Conservation (phyloP, 2,888 invertebrate species). For the Polymixis lichenea region DNA sequence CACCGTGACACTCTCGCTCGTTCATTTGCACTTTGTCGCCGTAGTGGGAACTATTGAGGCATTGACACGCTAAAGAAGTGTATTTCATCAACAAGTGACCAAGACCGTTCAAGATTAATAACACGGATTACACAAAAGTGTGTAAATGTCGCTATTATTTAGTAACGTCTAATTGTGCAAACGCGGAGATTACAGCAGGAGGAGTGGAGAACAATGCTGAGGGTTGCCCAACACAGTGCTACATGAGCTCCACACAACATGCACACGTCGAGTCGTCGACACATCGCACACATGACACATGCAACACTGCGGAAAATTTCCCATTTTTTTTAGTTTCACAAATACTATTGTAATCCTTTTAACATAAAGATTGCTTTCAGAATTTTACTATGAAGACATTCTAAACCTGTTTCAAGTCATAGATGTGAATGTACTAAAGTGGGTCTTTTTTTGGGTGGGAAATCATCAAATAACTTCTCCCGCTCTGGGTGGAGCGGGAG, state of each 20-base stretch:
- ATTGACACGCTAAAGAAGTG: slow-evolving; percentile 1
- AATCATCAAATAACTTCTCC: too few relatives aligned
- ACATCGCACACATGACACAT: background rate
- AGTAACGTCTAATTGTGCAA: slow-evolving; percentile 29
- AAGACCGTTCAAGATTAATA: slow-evolving; percentile 15
- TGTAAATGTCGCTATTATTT: slow-evolving; percentile 12
- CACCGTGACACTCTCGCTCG: background rate
- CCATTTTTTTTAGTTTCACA: background rate
- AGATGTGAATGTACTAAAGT: background rate
- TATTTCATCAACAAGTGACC: background rate
- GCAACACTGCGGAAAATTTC: too few relatives aligned
- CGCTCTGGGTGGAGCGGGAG: too few relatives aligned
- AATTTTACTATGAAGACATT: background rate
- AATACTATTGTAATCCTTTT: background rate
- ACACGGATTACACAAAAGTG: slow-evolving; percentile 16
- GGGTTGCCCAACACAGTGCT: slow-evolving; percentile 4
- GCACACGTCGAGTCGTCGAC: too few relatives aligned
- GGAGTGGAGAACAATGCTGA: background rate
- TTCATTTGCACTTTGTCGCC: background rate
- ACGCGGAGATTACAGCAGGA: slow-evolving; percentile 1
- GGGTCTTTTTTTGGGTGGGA: too few relatives aligned
- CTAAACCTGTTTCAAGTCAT: background rate
- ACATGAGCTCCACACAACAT: background rate
- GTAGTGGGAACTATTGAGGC: background rate
- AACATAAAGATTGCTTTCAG: background rate